These are phyloP conservation scores for Pterostichus madidus DNA, from an alignment of 2,888 invertebrate species.

Conservation along the genomic window DNA sequence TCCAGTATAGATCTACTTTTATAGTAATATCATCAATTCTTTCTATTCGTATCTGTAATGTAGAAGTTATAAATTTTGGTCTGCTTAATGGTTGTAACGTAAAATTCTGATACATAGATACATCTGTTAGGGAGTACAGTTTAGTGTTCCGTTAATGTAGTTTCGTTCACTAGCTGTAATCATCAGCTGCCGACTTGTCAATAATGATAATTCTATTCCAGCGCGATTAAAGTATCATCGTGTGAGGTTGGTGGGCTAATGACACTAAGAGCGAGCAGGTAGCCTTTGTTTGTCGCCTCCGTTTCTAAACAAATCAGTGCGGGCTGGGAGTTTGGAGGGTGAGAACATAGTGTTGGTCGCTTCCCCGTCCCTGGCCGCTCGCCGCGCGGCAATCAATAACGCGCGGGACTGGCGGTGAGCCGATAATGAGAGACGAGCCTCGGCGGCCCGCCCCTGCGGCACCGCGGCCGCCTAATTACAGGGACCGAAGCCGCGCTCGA, in stretches of 20 bases:
- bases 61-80: no score
- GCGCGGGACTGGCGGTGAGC: conserved; percentile 78
- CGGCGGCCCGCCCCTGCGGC: conserved; percentile 69
- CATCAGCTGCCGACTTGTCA: conserved; percentile 5
- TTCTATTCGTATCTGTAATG: no score
- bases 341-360: conserved; percentile 63
- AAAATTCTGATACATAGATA: no score
- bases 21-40: no score
- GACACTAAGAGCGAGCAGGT: background rate
- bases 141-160: background rate
- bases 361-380: background rate
- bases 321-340: conserved; percentile 62
- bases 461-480: conserved; percentile 69
- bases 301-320: conserved; percentile 71
- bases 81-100: no score
- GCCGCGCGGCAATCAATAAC: conserved; percentile 76
- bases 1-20: no score
- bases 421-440: conserved; percentile 80
- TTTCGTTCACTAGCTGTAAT: background rate
- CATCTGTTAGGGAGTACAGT: no score
- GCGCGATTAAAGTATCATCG: conserved; percentile 41
- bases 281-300: conserved; percentile 71
- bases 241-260: conserved; percentile 28
- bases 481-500: conserved; percentile 65
- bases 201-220: background rate